phyloP scores from a whole-genome alignment of 2,113 vertebrate genomes.

The Phocoena phocoena region DNA sequence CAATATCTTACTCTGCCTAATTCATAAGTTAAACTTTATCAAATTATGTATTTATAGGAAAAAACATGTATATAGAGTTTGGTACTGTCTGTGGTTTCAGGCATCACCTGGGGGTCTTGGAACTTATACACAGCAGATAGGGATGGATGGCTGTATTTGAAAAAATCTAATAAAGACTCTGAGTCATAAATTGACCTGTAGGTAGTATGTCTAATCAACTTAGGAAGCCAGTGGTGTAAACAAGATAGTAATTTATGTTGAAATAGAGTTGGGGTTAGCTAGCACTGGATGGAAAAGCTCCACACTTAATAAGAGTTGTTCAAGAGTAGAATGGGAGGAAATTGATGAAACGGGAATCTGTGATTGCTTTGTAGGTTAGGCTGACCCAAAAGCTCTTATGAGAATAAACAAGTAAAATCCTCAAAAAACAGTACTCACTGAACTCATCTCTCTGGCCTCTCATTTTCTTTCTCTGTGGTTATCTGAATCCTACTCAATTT shows the following conservation, averaged over 20 bases:
- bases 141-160: background rate
- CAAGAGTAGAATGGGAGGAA: background rate
- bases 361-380: slow-evolving; percentile 43
- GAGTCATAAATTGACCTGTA: slow-evolving; percentile 19
- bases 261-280: background rate
- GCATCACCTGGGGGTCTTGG: background rate
- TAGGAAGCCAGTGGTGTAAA: background rate
- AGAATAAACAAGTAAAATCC: slow-evolving; percentile 41
- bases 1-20: background rate
- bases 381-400: slow-evolving; percentile 39
- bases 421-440: slow-evolving; percentile 9
- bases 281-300: background rate
- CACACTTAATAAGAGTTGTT: background rate
- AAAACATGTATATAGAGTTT: background rate
- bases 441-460: background rate
- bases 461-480: background rate
- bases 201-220: background rate
- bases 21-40: background rate
- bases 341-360: slow-evolving; percentile 16
- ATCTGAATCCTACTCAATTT: background rate
- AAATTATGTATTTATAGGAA: background rate
- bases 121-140: background rate
- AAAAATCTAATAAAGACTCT: background rate
- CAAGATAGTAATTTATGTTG: slow-evolving; percentile 2
- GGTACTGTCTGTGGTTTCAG: background rate